phyloP scores from a whole-genome alignment of 1,140 invertebrate species.

The Anthonomus grandis region DNA sequence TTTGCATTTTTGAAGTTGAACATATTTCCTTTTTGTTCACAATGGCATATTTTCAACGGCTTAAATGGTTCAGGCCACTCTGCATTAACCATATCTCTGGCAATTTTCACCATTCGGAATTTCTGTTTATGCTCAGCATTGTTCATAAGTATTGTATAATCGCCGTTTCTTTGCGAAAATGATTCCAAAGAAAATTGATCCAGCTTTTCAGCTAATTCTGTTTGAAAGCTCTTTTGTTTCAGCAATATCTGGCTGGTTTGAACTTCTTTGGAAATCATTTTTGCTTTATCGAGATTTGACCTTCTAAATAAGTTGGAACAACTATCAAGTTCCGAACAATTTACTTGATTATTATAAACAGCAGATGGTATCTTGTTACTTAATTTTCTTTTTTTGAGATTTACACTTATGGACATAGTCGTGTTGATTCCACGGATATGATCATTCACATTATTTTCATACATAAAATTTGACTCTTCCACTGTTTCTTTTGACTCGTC shows the following conservation, averaged over 20 bases:
- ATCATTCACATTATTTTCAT: conserved; percentile 24
- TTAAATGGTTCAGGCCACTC: neutral
- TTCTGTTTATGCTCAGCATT: neutral
- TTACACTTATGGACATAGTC: conserved; percentile 26
- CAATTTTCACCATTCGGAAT: neutral
- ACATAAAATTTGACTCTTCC: conserved; percentile 27
- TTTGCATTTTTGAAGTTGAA: conserved; percentile 4
- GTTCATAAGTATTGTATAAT: conserved; percentile 15
- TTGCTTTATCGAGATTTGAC: neutral
- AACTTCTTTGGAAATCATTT: conserved; percentile 11
- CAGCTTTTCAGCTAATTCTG: neutral
- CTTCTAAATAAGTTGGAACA: conserved; percentile 9
- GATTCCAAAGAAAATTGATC: neutral
- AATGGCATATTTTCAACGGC: conserved; percentile 3
- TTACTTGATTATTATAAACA: no score
- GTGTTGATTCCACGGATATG: conserved; percentile 14
- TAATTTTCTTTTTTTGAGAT: conserved; percentile 21
- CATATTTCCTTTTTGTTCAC: neutral
- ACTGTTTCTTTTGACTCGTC: conserved; percentile 16
- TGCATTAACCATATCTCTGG: neutral
- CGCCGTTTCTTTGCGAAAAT: neutral
- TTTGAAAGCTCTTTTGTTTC: neutral
- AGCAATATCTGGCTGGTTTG: conserved; percentile 14
- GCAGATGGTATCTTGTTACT: no score
- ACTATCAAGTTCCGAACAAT: no score